Conservation (phyloP, 1,140 invertebrate species). For the Drosophila pseudoobscura region DNA sequence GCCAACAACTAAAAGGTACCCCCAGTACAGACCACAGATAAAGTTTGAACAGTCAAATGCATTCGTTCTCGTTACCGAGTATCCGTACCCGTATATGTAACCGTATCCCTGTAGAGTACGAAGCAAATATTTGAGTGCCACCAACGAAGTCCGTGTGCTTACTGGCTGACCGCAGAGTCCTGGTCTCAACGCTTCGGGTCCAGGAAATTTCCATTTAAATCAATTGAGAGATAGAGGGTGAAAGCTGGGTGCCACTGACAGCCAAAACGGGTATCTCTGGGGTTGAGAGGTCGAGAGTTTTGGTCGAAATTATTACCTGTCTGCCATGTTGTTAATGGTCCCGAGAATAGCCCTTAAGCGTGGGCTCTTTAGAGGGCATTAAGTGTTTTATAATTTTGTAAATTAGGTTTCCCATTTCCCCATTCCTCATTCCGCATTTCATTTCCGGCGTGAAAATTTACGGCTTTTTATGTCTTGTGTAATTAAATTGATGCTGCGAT, state of each 20-base stretch:
- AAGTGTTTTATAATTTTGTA: slow-evolving; percentile 63
- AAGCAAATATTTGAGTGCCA: too few relatives aligned
- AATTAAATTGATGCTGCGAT: slow-evolving; percentile 25
- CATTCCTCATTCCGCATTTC: not conserved
- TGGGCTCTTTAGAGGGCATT: slow-evolving; percentile 53
- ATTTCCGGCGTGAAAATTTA: slow-evolving; percentile 21
- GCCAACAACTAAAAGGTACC: too few relatives aligned
- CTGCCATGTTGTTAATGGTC: slow-evolving; percentile 55
- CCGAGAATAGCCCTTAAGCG: slow-evolving; percentile 31
- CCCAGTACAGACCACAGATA: too few relatives aligned
- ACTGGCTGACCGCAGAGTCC: slow-evolving; percentile 2
- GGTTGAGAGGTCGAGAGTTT: slow-evolving; percentile 12
- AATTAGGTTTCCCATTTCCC: slow-evolving; percentile 72
- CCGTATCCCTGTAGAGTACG: too few relatives aligned
- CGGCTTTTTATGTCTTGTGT: slow-evolving; percentile 20
- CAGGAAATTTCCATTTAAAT: slow-evolving; percentile 25
- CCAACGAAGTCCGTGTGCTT: not conserved
- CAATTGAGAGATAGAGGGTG: slow-evolving; percentile 12
- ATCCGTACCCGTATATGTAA: too few relatives aligned
- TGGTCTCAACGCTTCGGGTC: not conserved
- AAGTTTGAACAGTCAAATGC: too few relatives aligned
- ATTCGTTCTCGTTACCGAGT: too few relatives aligned
- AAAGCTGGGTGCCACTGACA: slow-evolving; percentile 14
- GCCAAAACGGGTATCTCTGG: not conserved
- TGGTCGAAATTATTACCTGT: slow-evolving; percentile 63